A percentile compares a stretch with the other conserved stretches of the same genome.
Conservation (phyloP, 2,888 invertebrate species). For the Himalopsyche japonica region DNA sequence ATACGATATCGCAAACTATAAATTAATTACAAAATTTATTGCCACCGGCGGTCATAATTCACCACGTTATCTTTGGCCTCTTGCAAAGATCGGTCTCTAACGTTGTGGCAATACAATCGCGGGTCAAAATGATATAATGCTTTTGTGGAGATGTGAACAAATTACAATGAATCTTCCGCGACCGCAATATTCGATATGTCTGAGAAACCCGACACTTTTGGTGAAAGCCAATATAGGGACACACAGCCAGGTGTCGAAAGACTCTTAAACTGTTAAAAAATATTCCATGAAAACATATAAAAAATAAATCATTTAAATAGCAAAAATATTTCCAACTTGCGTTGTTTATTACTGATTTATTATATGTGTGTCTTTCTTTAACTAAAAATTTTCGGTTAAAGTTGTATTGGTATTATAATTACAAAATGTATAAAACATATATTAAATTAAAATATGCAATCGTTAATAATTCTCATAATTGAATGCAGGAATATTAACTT, state of each 20-base stretch:
- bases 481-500: no score
- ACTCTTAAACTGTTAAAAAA: neutral
- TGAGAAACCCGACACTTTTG: slow-evolving; percentile 23
- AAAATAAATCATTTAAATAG: no score
- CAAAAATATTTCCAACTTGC: no score
- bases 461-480: no score
- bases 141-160: neutral
- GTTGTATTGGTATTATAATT: no score
- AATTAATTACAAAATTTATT: neutral
- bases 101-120: neutral
- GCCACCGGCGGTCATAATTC: neutral
- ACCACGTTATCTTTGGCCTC: neutral
- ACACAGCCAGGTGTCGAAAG: neutral
- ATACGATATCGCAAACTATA: neutral
- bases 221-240: slow-evolving; percentile 16
- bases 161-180: slow-evolving; percentile 3
- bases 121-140: neutral
- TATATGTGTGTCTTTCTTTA: no score
- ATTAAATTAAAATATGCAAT: no score
- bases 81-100: neutral
- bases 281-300: no score
- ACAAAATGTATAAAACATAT: no score
- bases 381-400: no score
- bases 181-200: slow-evolving; percentile 22
- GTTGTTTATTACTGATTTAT: no score